Conservation (phyloP, 1,140 invertebrate species). For the Eubasilissa regina region DNA sequence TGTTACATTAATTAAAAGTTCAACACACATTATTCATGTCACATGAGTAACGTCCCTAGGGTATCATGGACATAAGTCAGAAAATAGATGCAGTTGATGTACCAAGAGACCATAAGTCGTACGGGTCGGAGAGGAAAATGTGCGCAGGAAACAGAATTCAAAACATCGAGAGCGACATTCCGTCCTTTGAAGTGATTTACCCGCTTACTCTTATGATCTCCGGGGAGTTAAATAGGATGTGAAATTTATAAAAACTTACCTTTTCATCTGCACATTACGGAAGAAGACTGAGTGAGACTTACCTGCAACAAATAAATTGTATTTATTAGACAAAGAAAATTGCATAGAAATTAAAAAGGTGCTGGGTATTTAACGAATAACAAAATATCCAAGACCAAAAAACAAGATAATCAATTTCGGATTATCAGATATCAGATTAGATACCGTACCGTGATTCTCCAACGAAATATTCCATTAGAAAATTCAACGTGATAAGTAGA, state of each 20-base stretch:
- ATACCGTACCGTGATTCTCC: too few relatives aligned
- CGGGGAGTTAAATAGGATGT: conserved; percentile 9
- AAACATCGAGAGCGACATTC: conserved; percentile 21
- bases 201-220: conserved; percentile 1
- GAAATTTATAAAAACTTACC: conserved; percentile 4
- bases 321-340: background rate
- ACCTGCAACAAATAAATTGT: conserved; percentile 20
- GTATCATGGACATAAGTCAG: background rate
- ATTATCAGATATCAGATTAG: too few relatives aligned
- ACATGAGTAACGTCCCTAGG: conserved; percentile 4
- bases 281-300: background rate
- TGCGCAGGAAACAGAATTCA: conserved; percentile 37
- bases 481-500: too few relatives aligned
- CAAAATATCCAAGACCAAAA: too few relatives aligned
- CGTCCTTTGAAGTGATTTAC: background rate
- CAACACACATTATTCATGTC: conserved; percentile 19
- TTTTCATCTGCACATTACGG: background rate
- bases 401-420: too few relatives aligned
- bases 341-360: too few relatives aligned
- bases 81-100: background rate
- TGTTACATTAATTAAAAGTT: conserved; percentile 11
- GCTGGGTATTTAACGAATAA: too few relatives aligned
- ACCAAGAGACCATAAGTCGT: conserved; percentile 26
- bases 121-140: conserved; percentile 1
- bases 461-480: too few relatives aligned